Base-by-base conservation (phyloP, 1,140 invertebrate genomes). In the Lepidurus couesii region DNA sequence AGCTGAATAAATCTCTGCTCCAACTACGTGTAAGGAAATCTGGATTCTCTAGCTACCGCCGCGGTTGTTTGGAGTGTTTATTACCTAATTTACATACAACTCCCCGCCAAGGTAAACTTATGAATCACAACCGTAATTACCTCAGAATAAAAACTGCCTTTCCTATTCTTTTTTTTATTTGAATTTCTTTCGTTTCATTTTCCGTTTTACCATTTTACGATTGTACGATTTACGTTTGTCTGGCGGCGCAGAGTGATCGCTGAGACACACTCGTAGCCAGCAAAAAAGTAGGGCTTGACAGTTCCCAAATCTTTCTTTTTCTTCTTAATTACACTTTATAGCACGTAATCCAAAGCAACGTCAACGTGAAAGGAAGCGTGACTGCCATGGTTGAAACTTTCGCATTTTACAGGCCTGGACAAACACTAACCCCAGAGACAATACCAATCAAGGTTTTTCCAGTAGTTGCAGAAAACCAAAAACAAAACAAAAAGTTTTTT, bases 401-500 rank as follows among this genome's bases (percentile, higher is more conserved):
- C 21, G 16, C 5, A n/a, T 9, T 65, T 65, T 13, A 13, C 16
- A 65, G 16, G 16, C 53, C 53, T 11, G 53, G 53, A 13, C 6
- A 65, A 7, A 65, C 53, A 65, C 8, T 21, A 65, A 65, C 53
- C 53, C 53, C 6, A 65, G 21, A 9, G 7, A 65, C 53, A 47
- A 65, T 21, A n/a, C 16, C 21, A 65, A 16, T 65, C 9, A 65
- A 65, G 53, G 53, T 65, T 65, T 65, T 16, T 13, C 21, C 6
- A 13, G 6, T 65, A 34, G 34, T 34, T 34, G 34, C 34, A 34
- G 3, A 4, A 34, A 4, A 34, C 26, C n/a, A n/a, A 34, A 65
- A 53, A 53, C 24, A 47, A 45, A 42, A 77, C 26, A 45, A 76
- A 77, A 78, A 78, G 78, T 43, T n/a, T n/a, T n/a, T n/a, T 24